phyloP scores from a whole-genome alignment of 2,113 vertebrate species.

The Chelonoidis abingdonii region DNA sequence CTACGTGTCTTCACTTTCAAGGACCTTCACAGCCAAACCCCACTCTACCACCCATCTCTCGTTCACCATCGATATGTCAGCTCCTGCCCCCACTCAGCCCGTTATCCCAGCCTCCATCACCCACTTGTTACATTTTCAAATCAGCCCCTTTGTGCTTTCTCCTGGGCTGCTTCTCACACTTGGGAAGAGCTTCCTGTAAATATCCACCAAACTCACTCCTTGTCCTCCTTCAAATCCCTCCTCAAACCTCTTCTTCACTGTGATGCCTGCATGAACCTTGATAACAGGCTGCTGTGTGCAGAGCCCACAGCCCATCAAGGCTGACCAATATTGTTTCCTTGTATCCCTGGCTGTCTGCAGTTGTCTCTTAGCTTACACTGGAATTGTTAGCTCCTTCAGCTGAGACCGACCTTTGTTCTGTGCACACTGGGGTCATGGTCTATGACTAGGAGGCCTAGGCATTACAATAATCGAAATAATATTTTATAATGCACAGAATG shows the following conservation, averaged over 20 bases:
- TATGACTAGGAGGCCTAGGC: background rate
- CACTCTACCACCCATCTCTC: background rate
- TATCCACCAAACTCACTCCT: background rate
- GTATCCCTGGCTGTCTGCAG: background rate
- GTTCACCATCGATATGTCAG: background rate
- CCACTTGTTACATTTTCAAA: background rate
- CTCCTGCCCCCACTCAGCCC: background rate
- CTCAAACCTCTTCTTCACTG: background rate
- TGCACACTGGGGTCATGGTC: background rate
- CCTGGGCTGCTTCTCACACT: background rate
- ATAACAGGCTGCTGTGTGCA: background rate
- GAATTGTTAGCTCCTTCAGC: too few species aligned
- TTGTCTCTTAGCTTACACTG: background rate
- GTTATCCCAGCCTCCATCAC: background rate
- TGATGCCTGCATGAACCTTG: background rate
- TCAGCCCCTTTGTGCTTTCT: background rate
- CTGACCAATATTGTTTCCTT: background rate
- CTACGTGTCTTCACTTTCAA: background rate
- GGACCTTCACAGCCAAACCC: background rate
- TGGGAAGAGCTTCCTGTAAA: background rate
- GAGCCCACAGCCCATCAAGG: too few species aligned
- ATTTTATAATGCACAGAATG: background rate
- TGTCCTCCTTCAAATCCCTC: background rate
- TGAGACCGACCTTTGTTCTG: background rate
- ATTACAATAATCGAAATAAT: background rate